Base-by-base conservation (phyloP, 2,797 vertebrate species). In the Miichthys miiuy region DNA sequence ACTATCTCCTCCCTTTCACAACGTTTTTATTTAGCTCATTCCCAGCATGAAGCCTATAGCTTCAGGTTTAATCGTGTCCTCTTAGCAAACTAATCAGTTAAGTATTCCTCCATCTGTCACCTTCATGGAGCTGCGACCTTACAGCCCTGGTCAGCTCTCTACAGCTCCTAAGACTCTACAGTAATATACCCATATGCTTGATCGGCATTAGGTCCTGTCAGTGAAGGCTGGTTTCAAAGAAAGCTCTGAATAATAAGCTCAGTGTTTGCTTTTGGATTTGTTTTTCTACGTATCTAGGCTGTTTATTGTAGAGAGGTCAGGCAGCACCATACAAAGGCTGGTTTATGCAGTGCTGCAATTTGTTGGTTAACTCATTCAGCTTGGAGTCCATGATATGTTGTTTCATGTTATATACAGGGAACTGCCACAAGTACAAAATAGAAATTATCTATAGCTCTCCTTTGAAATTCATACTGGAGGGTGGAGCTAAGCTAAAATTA, bases 41-140 rank as follows among this genome's bases (percentile, higher is more conserved):
- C 67, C 9, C 85, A 68, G 77, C 67, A 57, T 44, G 79, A 71
- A 74, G 75, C 60, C 78, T 17, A 1, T 72, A 75, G 80, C 80
- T 85, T 79, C 72, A 16, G 55, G 70, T 91, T 82, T 88, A 92
- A 88, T 91, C 69, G 10, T 60, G 75, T 88, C 90, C 63, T 87
- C 88, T 88, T 82, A 79, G 76, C 55, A 70, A 81, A 89, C 85
- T 82, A 93, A 93, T 86, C 88, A 83, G 81, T 83, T 91, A 91
- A 92, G 89, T 56, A 84, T 89, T 80, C 74, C 62, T 88, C 93
- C 93, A 91, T 93, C 92, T 94, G 91, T 90, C 75, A 18, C 71
- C 65, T 63, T 73, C 25, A 18, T 50, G 64, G 63, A 85, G 74
- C 83, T 57, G 48, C 50, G 55, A 82, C 87, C 83, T 79, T 21